Base-by-base conservation (phyloP, 2,888 invertebrate genomes). In the Anaspis maculata region DNA sequence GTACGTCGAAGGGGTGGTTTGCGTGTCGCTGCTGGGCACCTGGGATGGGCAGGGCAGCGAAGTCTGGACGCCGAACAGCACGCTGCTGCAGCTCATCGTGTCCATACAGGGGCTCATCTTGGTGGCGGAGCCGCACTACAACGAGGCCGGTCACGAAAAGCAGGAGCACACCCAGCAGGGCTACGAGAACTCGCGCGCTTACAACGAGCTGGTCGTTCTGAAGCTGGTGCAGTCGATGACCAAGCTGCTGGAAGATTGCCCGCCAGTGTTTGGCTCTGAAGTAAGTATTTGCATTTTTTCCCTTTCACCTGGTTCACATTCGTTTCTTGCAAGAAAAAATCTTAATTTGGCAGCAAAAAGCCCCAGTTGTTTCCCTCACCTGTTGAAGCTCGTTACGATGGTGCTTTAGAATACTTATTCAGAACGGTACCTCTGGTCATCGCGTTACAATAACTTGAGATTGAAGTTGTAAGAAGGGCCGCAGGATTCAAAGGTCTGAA, bases 111-210 rank as follows among this genome's bases (percentile, higher is more conserved):
- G 94, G 26, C 75, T 96, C 52, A 95, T 96, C 49, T 76, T 96
- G 41, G 94, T 92, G 30, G 74, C 83, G 21, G 95, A 96, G 67
- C 96, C 95, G 0, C 96, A 95, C 66, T 96, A 88, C 69, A 96
- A 96, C 66, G 95, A 96, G 67, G 95, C 95, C n/a, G 95, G 95
- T 2, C 96, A 92, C 62, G 95, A 95, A 59, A 87, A 85, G 53
- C 94, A 95, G 62, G 83, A 62, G 69, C 90, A 89, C 28, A 86
- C 88, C 0, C 90, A 91, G 57, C 86, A 91, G 62, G 95, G 91
- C 29, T 76, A 72, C 30, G 95, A 96, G 64, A 95, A 95, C 70
- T 94, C 94, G 2, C 77, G 92, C 48, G 91, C 92, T 78, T 96
- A 96, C 69, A 96, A 96, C 69, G 96, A 96, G 70, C 89, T 94